These are phyloP conservation scores for Protobothrops flavoviridis DNA, from an alignment of 2,113 vertebrate genomes.

Conservation along the genomic window DNA sequence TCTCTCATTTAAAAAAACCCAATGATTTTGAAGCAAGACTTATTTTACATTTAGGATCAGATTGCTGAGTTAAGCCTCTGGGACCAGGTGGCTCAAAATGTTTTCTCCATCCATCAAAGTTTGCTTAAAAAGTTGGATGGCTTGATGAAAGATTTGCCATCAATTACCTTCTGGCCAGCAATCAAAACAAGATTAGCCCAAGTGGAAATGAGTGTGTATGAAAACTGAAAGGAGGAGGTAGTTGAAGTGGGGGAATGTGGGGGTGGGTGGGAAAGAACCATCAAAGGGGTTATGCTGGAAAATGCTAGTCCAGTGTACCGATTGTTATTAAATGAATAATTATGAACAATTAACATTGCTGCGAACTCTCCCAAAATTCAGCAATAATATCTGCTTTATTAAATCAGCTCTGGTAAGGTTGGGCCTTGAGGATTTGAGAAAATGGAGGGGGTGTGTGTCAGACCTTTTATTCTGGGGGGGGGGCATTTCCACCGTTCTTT, in stretches of 20 bases:
- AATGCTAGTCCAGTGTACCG: constrained; percentile 50
- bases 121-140: constrained; percentile 72
- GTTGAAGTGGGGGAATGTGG: not conserved
- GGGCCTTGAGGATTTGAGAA: not conserved
- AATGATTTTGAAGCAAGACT: not conserved
- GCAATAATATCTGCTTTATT: not conserved
- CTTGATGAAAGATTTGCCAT: constrained; percentile 70
- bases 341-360: not conserved
- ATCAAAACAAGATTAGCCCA: constrained; percentile 76
- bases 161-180: constrained; percentile 72
- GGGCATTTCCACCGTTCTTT: not conserved
- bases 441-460: not conserved
- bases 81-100: constrained; percentile 68
- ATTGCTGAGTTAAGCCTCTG: constrained; percentile 36
- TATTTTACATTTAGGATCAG: not conserved
- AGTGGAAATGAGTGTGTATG: constrained; percentile 62
- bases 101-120: constrained; percentile 71
- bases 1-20: not conserved
- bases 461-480: not conserved
- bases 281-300: constrained; percentile 33
- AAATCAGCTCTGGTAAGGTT: not conserved
- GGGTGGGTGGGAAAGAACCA: not conserved
- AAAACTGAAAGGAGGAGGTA: not conserved
- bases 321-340: not conserved
- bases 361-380: not conserved